These are phyloP conservation scores for Drosophila percnosoma DNA, from an alignment of 2,888 invertebrate species.

Conservation along the genomic window DNA sequence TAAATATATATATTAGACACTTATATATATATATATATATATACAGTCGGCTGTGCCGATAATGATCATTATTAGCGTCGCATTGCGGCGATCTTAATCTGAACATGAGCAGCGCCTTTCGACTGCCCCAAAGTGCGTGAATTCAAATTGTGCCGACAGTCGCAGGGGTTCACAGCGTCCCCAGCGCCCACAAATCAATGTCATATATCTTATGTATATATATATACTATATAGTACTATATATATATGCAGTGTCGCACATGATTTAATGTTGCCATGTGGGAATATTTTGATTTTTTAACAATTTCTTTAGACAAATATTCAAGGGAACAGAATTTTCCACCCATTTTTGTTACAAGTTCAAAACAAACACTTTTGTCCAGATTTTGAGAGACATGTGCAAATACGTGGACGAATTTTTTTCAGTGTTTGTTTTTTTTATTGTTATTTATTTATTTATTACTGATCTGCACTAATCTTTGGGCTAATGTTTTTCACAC, in stretches of 20 bases:
- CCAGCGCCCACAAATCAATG: constrained; percentile 41
- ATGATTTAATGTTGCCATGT: constrained; percentile 55
- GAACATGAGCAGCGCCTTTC: constrained; percentile 52
- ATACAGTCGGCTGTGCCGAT: constrained; percentile 41
- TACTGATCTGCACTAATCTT: constrained; percentile 36
- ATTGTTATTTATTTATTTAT: constrained; percentile 19
- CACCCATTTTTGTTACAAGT: constrained; percentile 1
- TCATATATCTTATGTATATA: constrained; percentile 42
- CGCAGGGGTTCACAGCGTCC: constrained; percentile 32
- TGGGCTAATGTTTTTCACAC: constrained; percentile 60
- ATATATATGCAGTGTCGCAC: constrained; percentile 51
- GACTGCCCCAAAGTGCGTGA: constrained; percentile 67
- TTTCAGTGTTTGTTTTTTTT: neutral
- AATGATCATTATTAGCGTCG: constrained; percentile 59
- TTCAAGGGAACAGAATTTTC: constrained; percentile 8
- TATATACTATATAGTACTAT: constrained; percentile 26
- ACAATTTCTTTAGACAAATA: constrained; percentile 20
- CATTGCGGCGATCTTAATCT: constrained; percentile 52
- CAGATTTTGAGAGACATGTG: constrained; percentile 29
- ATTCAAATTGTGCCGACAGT: constrained; percentile 67
- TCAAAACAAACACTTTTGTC: constrained; percentile 1
- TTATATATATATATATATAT: constrained; percentile 11
- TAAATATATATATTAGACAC: constrained; percentile 12
- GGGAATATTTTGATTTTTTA: constrained; percentile 23
- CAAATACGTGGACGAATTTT: constrained; percentile 57